phyloP scores from a whole-genome alignment of 1,140 invertebrate species.

The Drosophila mojavensis region DNA sequence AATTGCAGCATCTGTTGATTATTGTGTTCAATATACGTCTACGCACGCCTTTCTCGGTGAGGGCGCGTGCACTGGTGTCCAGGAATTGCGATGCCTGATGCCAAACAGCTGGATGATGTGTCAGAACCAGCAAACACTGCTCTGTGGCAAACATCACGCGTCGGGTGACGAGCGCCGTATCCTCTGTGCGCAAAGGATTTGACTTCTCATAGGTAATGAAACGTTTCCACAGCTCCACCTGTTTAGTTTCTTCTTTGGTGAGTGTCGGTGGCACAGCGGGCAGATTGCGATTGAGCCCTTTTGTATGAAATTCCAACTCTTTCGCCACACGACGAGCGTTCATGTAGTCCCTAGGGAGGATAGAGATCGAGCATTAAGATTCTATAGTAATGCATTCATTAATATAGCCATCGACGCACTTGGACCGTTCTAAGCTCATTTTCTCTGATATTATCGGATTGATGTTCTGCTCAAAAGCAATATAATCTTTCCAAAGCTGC shows the following conservation, averaged over 20 bases:
- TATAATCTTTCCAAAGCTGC: conserved; percentile 99
- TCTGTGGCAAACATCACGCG: conserved; percentile 99
- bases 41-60: conserved; percentile 96
- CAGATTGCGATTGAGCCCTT: conserved; percentile 96
- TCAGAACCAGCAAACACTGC: conserved; percentile 97
- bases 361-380: background rate
- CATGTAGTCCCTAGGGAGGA: conserved; percentile 94
- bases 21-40: conserved; percentile 32
- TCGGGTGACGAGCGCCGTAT: conserved; percentile 95
- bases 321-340: conserved; percentile 98
- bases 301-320: conserved; percentile 96
- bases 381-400: background rate
- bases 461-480: conserved; percentile 96
- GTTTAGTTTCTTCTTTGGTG: conserved; percentile 95
- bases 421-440: conserved; percentile 85
- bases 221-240: conserved; percentile 99
- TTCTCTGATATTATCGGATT: conserved; percentile 96
- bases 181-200: conserved; percentile 98
- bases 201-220: conserved; percentile 99
- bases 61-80: conserved; percentile 95
- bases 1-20: conserved; percentile 27
- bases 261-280: conserved; percentile 97
- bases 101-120: conserved; percentile 99
- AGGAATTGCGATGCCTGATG: conserved; percentile 98
- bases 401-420: conserved; percentile 45